Conservation (phyloP, 2,797 vertebrate species). For the Halcyon badia region DNA sequence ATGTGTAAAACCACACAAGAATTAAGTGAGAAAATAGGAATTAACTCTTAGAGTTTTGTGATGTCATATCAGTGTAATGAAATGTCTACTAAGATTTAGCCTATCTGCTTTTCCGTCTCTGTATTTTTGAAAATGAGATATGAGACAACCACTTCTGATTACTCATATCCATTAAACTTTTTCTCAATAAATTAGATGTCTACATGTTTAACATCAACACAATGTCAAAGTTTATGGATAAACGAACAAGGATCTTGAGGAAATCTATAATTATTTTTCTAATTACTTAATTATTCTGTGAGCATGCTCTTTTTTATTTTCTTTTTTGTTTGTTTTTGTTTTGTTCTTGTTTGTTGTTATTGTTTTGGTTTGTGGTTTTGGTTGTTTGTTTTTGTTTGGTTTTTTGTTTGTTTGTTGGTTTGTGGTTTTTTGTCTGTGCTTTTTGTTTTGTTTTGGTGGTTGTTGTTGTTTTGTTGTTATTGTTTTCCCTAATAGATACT, state of each 20-base stretch:
- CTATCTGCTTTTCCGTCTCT: not conserved
- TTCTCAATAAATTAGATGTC: not conserved
- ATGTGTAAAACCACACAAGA: not conserved
- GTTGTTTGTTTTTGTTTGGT: too few relatives aligned
- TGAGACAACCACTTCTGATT: not conserved
- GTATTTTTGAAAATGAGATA: not conserved
- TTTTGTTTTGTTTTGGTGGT: too few relatives aligned
- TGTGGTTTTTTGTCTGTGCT: too few relatives aligned
- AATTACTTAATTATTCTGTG: not conserved
- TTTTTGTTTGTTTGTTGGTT: too few relatives aligned
- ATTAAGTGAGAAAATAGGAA: not conserved
- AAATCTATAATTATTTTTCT: not conserved
- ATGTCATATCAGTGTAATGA: not conserved
- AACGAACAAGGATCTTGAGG: not conserved
- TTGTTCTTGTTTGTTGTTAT: too few relatives aligned
- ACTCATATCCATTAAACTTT: not conserved
- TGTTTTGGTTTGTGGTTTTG: too few relatives aligned
- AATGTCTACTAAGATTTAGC: not conserved
- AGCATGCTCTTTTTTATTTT: rapidly evolving
- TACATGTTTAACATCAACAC: not conserved
- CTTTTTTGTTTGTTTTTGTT: too few relatives aligned
- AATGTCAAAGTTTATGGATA: not conserved
- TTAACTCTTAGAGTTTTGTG: too few relatives aligned
- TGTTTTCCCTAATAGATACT: not conserved
- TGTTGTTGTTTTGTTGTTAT: too few relatives aligned